Evolutionary conservation across 2,888 invertebrate genomes (phyloP).

Genomic region (Parnassius apollo): DNA sequence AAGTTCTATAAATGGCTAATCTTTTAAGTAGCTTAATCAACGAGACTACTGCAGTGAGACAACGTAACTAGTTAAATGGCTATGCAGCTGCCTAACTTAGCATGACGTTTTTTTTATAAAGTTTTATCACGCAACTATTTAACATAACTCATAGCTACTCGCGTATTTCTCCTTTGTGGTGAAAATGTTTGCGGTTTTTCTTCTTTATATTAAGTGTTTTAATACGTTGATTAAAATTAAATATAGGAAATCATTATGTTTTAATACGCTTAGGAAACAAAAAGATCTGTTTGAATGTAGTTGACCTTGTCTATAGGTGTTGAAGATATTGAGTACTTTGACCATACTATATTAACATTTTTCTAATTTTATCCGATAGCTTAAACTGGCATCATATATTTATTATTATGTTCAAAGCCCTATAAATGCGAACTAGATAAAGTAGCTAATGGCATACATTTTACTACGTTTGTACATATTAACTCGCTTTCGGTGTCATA

Average conservation of each 20-base stretch:
- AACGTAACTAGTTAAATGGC: constrained; percentile 33
- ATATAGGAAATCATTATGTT: too few species aligned
- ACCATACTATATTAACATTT: too few species aligned
- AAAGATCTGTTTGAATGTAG: background rate
- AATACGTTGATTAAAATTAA: too few species aligned
- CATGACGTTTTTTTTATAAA: constrained; percentile 14
- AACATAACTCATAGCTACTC: background rate
- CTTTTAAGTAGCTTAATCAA: constrained; percentile 21
- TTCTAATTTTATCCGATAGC: too few species aligned
- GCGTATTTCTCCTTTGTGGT: background rate
- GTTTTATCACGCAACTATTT: constrained; percentile 17
- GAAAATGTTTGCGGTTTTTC: background rate
- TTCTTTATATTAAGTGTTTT: background rate
- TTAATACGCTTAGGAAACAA: background rate
- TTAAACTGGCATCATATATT: too few species aligned
- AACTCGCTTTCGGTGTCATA: too few species aligned
- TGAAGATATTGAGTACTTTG: background rate
- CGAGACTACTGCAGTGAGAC: constrained; percentile 18
- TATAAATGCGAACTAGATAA: too few species aligned
- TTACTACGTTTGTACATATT: too few species aligned
- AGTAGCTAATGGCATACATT: too few species aligned
- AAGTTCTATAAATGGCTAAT: constrained; percentile 10
- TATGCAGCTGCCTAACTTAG: constrained; percentile 41
- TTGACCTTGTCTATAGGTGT: background rate
- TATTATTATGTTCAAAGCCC: too few species aligned